These are phyloP conservation scores for Eulemur rubriventer DNA, from an alignment of 2,797 vertebrate genomes.

Conservation along the genomic window DNA sequence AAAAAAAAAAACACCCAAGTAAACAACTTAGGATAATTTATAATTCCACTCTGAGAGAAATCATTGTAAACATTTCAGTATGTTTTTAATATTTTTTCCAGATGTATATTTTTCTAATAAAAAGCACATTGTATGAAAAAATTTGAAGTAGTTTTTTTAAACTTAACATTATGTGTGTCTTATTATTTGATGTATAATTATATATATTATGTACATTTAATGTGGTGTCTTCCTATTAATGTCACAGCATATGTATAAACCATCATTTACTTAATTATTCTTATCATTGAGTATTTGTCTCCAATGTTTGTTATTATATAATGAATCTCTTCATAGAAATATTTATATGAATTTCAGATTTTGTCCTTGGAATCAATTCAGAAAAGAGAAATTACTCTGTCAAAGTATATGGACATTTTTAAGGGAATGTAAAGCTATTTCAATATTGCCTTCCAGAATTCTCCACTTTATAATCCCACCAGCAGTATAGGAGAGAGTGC, in stretches of 20 bases:
- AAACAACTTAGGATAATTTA: not conserved
- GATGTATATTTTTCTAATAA: not conserved
- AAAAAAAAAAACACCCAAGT: not conserved
- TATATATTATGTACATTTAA: not conserved
- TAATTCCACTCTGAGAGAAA: not conserved
- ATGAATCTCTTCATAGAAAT: not conserved
- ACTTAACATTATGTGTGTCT: not conserved
- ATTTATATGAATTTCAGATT: slow-evolving; percentile 48
- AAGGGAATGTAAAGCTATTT: slow-evolving; percentile 34
- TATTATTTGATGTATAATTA: not conserved
- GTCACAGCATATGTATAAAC: not conserved
- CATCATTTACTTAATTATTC: not conserved
- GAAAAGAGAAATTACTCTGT: slow-evolving; percentile 39
- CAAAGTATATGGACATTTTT: slow-evolving; percentile 25
- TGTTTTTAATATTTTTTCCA: not conserved
- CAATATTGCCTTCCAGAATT: not conserved
- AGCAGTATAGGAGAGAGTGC: not conserved
- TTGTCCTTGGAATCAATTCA: slow-evolving; percentile 29
- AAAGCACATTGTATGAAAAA: not conserved
- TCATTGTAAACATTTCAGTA: not conserved
- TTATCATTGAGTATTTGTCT: slow-evolving; percentile 12
- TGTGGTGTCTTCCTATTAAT: not conserved
- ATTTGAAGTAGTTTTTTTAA: not conserved
- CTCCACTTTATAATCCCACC: slow-evolving; percentile 28
- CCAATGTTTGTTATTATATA: not conserved